These are phyloP conservation scores for Piscicola geometra DNA, from an alignment of 2,888 invertebrate species.

Conservation along the genomic window DNA sequence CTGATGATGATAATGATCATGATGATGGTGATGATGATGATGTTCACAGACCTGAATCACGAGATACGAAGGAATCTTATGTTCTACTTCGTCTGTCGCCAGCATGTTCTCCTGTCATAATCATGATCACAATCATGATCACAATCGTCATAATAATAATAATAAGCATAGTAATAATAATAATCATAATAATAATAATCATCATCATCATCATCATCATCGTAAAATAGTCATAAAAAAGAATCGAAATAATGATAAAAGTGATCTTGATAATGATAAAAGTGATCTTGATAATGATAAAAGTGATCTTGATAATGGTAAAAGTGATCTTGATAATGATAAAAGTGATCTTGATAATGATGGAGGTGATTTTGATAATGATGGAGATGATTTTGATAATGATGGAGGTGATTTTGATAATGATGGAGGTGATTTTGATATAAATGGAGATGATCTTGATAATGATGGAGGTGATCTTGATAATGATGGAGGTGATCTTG, in stretches of 20 bases:
- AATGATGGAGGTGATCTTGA: no score
- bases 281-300: not conserved
- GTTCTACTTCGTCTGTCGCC: conserved; percentile 71
- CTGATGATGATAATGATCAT: no score
- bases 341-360: not conserved
- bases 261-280: conserved; percentile 62
- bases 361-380: not conserved
- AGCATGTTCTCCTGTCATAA: conserved; percentile 59
- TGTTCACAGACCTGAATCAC: conserved; percentile 54
- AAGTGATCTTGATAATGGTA: not conserved
- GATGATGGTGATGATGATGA: no score
- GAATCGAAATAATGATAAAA: conserved; percentile 52
- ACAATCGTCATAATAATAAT: not conserved
- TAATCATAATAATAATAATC: not conserved
- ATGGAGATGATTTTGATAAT: no score
- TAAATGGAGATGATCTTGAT: no score
- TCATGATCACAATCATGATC: conserved; percentile 61
- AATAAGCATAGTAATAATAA: conserved; percentile 16
- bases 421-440: no score
- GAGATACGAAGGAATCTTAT: conserved; percentile 67
- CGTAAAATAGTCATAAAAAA: not conserved
- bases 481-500: no score
- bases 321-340: not conserved
- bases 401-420: no score
- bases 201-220: no score